A percentile compares a stretch with the other conserved stretches of the same genome.
These are phyloP conservation scores for Pantherophis vulpinus DNA, from an alignment of 2,797 vertebrate genomes.

Conservation along the genomic window DNA sequence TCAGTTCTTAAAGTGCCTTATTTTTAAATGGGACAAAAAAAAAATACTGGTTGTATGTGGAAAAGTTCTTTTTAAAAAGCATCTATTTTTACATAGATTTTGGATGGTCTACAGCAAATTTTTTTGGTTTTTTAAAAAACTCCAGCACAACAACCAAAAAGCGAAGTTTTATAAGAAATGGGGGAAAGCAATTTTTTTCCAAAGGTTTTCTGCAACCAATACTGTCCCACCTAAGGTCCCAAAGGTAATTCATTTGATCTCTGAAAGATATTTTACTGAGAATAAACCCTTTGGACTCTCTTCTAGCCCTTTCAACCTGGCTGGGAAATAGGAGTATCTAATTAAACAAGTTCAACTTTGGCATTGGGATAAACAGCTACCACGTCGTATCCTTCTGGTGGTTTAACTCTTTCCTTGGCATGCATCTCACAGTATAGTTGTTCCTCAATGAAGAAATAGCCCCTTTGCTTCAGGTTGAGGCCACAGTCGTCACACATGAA, in stretches of 20 bases:
- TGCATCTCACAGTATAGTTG: conserved; percentile 96
- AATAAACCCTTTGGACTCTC: conserved; percentile 5
- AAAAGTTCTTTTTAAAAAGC: conserved; percentile 42
- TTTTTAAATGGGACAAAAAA: conserved; percentile 19
- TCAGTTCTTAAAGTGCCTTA: conserved; percentile 39
- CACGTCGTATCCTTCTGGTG: conserved; percentile 95
- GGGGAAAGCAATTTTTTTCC: conserved; percentile 44
- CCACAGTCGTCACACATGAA: conserved; percentile 95
- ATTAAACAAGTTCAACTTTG: conserved; percentile 92
- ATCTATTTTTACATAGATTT: conserved; percentile 71
- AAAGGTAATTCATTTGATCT: conserved; percentile 62
- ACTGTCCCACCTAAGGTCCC: conserved; percentile 53
- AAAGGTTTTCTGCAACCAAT: conserved; percentile 53
- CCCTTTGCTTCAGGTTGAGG: conserved; percentile 90
- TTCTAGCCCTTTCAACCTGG: conserved; percentile 26
- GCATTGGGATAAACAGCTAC: conserved; percentile 97
- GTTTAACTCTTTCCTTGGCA: conserved; percentile 91
- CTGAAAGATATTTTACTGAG: conserved; percentile 49
- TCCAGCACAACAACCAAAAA: conserved; percentile 56
- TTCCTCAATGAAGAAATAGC: conserved; percentile 97
- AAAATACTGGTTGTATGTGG: conserved; percentile 63
- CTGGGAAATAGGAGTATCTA: conserved; percentile 31
- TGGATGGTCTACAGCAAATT: conserved; percentile 41
- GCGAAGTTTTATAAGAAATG: conserved; percentile 53
- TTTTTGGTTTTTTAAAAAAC: background rate